Evolutionary conservation across 2,797 vertebrate genomes (phyloP), one percentile per base, ranked within the genome.

Genomic region (Rhynchotus rufescens): DNA sequence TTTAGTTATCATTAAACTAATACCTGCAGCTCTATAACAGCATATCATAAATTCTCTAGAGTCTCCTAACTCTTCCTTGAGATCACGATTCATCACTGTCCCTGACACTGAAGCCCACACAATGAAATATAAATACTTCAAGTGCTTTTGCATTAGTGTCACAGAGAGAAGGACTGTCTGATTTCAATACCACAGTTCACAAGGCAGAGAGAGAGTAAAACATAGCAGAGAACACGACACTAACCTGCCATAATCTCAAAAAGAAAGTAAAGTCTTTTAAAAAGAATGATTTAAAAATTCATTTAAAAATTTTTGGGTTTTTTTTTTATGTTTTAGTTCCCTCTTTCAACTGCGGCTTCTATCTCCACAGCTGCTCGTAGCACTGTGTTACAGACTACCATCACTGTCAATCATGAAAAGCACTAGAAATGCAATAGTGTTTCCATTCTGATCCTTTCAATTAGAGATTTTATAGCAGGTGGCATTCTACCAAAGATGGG

Each of bases 31-130:
- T 66, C 76, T 90, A 59, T 56, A 77, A 75, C 1, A 84, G 45
- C 34, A 10, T 56, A 75, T 72, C n/a, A 51, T 79, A 92, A 89
- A 94, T 66, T 86, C 86, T 60, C 66, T 30, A 1, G 12, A 71
- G 77, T 71, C 74, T 36, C 45, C 57, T 84, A 85, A 92, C 65
- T 91, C 66, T 84, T 90, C 66, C 71, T 40, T 67, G 75, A 91
- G 60, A 72, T 92, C 74, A 26, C 52, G 68, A 69, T 60, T 88
- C 83, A 88, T 49, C 85, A 86, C 45, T 34, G 13, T 51, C 73
- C 45, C 13, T 15, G 26, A 49, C 77, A 93, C 38, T 80, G 71
- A 86, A 74, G 54, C 80, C 87, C 74, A 90, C 4, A 38, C 6
- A 74, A 66, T 47, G 67, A 84, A 89, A 86, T 9, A 67, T 49